Conservation (phyloP, 2,797 vertebrate species). For the Ataeniobius toweri region DNA sequence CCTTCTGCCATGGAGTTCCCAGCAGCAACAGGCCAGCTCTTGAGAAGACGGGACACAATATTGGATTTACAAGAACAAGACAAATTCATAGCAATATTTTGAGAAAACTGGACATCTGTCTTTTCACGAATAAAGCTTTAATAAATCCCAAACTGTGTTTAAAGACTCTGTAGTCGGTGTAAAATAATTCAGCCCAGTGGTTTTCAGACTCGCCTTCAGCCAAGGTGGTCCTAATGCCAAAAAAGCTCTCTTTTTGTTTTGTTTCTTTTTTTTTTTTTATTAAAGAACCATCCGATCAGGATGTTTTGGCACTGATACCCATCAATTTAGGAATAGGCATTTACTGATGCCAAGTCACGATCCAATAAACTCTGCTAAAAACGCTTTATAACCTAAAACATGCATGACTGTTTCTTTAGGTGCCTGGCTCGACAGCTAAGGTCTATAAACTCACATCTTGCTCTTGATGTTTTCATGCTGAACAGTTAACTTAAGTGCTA, state of each 20-base stretch:
- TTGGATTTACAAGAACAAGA: background rate
- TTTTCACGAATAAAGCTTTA: background rate
- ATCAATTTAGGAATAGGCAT: background rate
- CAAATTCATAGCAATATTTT: background rate
- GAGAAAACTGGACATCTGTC: background rate
- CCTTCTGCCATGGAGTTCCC: constrained; percentile 8
- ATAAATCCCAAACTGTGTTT: background rate
- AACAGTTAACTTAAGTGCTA: background rate
- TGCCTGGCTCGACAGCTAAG: too few species aligned
- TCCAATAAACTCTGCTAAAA: background rate
- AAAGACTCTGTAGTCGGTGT: background rate
- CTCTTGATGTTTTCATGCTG: background rate
- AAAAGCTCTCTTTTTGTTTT: background rate
- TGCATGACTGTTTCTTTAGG: background rate
- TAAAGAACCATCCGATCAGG: background rate
- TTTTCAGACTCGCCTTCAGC: background rate
- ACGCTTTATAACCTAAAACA: background rate
- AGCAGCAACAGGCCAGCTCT: constrained; percentile 2
- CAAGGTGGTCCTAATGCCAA: background rate
- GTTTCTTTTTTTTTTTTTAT: background rate
- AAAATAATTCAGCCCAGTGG: background rate
- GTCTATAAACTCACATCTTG: too few species aligned
- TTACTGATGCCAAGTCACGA: background rate
- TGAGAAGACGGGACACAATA: background rate
- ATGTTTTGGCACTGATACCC: background rate